These are phyloP conservation scores for Dreissena polymorpha DNA, from an alignment of 1,140 invertebrate species.

Conservation along the genomic window DNA sequence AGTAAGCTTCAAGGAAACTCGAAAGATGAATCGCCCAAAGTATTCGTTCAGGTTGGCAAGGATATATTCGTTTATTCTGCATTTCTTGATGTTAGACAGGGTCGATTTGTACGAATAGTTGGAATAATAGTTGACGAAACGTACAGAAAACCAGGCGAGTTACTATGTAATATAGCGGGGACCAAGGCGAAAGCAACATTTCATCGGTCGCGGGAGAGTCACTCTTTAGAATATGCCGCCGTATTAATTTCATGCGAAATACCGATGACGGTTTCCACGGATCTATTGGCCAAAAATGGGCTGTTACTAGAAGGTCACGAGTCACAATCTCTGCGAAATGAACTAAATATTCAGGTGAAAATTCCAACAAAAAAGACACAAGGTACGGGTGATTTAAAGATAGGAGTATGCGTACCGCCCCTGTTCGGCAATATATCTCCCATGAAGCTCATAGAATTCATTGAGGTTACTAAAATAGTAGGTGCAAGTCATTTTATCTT, in stretches of 20 bases:
- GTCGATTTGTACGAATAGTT: not conserved
- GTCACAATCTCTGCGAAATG: not conserved
- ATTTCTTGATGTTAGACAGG: not conserved
- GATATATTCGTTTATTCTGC: constrained; percentile 22
- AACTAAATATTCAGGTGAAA: not conserved
- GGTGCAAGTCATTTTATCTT: constrained; percentile 74
- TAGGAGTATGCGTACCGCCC: constrained; percentile 57
- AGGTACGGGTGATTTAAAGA: not conserved
- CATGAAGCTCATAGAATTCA: constrained; percentile 70
- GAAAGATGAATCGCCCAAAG: not conserved
- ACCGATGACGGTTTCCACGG: not conserved
- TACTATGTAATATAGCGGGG: not conserved
- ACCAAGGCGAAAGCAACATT: constrained; percentile 2
- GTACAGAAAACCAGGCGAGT: not conserved
- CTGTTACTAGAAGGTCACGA: not conserved
- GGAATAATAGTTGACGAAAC: not conserved
- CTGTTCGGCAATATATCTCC: constrained; percentile 71
- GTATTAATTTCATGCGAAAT: constrained; percentile 11
- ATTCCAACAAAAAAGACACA: not conserved
- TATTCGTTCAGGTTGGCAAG: not conserved
- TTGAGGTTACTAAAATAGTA: constrained; percentile 73
- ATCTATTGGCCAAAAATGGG: not conserved
- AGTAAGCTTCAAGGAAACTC: not conserved
- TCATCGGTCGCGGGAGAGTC: not conserved
- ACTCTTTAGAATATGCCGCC: not conserved